A percentile compares a stretch with the other conserved stretches of the same genome.
phyloP scores from a whole-genome alignment of 2,888 invertebrate genomes.

The Uropetala carovei region DNA sequence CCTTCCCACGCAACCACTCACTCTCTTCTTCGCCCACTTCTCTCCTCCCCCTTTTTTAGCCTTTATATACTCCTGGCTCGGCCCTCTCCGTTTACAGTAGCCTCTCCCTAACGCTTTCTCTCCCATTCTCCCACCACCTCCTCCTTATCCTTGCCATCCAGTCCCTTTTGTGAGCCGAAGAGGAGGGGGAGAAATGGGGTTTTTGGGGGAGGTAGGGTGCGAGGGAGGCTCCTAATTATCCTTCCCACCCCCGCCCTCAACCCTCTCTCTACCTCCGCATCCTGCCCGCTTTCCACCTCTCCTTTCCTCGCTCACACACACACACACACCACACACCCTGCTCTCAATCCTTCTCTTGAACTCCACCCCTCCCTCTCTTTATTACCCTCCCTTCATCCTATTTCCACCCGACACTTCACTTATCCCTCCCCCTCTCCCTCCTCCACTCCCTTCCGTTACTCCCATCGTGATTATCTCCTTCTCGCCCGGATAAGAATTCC shows the following conservation, averaged over 20 bases:
- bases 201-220: too few species aligned
- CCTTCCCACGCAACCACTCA: neutral
- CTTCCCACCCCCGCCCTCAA: constrained; percentile 7
- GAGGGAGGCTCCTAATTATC: constrained; percentile 27
- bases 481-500: constrained; percentile 43
- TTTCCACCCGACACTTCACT: constrained; percentile 14
- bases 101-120: neutral
- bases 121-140: too few species aligned
- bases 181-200: too few species aligned
- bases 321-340: too few species aligned
- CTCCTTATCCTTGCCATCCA: neutral
- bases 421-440: neutral
- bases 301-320: too few species aligned
- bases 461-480: constrained; percentile 18
- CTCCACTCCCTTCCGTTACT: neutral
- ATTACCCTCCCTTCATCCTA: too few species aligned
- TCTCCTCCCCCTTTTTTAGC: neutral
- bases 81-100: constrained; percentile 31
- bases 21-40: too few species aligned
- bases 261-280: neutral
- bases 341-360: too few species aligned
- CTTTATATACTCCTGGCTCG: neutral
- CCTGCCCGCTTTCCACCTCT: too few species aligned
- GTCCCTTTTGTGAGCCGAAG: neutral
- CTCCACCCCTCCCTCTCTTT: too few species aligned